Base-by-base conservation (phyloP, 1,140 invertebrate genomes). In the Musca vetustissima region DNA sequence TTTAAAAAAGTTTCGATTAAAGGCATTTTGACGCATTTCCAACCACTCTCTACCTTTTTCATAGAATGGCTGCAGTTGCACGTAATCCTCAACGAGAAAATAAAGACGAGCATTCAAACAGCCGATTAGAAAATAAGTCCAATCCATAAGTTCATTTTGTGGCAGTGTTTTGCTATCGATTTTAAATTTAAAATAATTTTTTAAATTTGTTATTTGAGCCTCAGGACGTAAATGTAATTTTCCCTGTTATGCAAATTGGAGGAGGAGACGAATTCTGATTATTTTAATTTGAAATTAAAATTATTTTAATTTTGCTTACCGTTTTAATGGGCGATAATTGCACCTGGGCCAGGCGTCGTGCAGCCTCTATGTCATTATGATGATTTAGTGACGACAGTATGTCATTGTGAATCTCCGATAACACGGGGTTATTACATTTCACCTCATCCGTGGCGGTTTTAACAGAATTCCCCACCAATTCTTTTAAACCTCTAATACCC, bases 21-120 rank as follows among this genome's bases (percentile, higher is more conserved):
- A 59, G 15, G 3, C n/a, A n/a, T 66, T 70, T 19, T 70, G 53
- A 7, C 50, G 43, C 24, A 28, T 36, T 7, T 65, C 28, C 17
- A 80, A 22, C 72, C 72, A 78, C n/a, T 36, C 52, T 21, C 70
- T 64, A 1, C 76, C 65, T 48, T 53, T 47, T 7, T 49, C 69
- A 65, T 80, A 80, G 28, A 80, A 80, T 4, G 70, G 67, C 6
- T 77, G 71, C n/a, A 80, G 47, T 64, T 77, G 72, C 0, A 73
- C 73, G 24, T 71, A 64, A 2, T 77, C 66, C 8, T 76, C 59
- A 52, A 72, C 73, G 0, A 80, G 69, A 11, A 74, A 80, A 32
- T 71, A 55, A 8, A 80, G 65, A 2, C 78, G 74, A 1, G 78
- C 78, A 74, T 75, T 73, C 0, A 80, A 69, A 15, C 71, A 74